Percentiles rank a stretch among this genome's conserved stretches.
phyloP scores from a whole-genome alignment of 2,797 vertebrate genomes.

The Poeciliopsis presidionis region DNA sequence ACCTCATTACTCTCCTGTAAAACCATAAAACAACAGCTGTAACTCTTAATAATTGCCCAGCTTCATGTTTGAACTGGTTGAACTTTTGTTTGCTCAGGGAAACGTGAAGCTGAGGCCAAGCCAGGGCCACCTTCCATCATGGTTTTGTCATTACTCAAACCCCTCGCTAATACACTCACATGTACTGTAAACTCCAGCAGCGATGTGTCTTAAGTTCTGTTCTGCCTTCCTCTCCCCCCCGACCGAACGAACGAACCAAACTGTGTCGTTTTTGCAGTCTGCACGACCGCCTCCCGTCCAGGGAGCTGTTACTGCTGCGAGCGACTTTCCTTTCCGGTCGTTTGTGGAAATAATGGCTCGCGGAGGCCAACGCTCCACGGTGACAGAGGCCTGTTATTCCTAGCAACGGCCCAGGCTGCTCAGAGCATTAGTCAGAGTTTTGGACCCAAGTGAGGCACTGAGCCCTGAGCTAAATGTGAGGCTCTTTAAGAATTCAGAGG shows the following conservation, averaged over 20 bases:
- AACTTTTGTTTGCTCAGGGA: conserved; percentile 43
- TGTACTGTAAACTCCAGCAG: conserved; percentile 35
- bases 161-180: conserved; percentile 32
- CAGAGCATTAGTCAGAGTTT: conserved; percentile 67
- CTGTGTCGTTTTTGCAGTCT: conserved; percentile 60
- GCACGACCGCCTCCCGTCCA: conserved; percentile 62
- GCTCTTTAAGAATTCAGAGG: conserved; percentile 42
- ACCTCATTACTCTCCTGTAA: background rate
- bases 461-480: conserved; percentile 27
- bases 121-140: conserved; percentile 36
- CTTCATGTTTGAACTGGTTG: conserved; percentile 36
- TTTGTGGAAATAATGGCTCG: conserved; percentile 75
- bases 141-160: conserved; percentile 29
- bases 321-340: conserved; percentile 80
- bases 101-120: conserved; percentile 22
- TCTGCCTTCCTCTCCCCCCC: conserved; percentile 54
- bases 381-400: conserved; percentile 72
- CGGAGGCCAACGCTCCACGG: conserved; percentile 60
- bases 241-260: conserved; percentile 53
- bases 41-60: conserved; percentile 31
- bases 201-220: conserved; percentile 34
- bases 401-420: conserved; percentile 74
- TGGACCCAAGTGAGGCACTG: conserved; percentile 53
- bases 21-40: background rate
- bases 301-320: conserved; percentile 76